phyloP scores from a whole-genome alignment of 2,113 vertebrate genomes.

The Otus sunia region DNA sequence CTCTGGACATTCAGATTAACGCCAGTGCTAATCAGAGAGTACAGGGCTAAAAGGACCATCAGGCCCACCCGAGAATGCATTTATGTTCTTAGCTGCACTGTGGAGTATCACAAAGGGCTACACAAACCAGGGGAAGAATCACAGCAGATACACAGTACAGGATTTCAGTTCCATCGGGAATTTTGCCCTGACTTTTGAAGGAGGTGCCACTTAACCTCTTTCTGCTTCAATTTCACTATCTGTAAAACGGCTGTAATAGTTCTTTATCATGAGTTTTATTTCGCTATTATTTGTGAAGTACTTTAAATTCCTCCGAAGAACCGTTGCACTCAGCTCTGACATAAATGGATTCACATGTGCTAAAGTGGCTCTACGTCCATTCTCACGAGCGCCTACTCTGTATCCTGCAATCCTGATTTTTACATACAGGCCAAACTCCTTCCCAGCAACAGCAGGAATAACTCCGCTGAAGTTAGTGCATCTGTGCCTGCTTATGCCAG shows the following conservation, averaged over 20 bases:
- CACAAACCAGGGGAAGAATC: not conserved
- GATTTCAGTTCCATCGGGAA: not conserved
- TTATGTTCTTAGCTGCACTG: not conserved
- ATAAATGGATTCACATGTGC: not conserved
- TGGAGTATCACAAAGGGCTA: fast-evolving
- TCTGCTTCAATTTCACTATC: not conserved
- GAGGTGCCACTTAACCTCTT: not conserved
- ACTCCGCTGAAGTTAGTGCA: not conserved
- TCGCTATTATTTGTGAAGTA: not conserved
- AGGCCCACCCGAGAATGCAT: not conserved
- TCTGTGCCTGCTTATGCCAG: not conserved
- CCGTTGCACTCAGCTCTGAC: not conserved
- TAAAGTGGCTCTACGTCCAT: fast-evolving
- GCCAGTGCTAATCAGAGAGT: not conserved
- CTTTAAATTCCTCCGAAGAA: not conserved
- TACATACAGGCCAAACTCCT: not conserved
- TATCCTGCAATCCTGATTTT: not conserved
- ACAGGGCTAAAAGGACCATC: not conserved
- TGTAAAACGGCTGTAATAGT: not conserved
- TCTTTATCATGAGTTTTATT: not conserved
- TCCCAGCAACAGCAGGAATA: not conserved
- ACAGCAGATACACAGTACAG: not conserved
- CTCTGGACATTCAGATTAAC: not conserved
- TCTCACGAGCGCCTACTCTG: not conserved
- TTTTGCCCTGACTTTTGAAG: not conserved